Percentiles rank a stretch among this genome's conserved stretches.
phyloP scores from a whole-genome alignment of 2,797 vertebrate species.

The Columba guinea region DNA sequence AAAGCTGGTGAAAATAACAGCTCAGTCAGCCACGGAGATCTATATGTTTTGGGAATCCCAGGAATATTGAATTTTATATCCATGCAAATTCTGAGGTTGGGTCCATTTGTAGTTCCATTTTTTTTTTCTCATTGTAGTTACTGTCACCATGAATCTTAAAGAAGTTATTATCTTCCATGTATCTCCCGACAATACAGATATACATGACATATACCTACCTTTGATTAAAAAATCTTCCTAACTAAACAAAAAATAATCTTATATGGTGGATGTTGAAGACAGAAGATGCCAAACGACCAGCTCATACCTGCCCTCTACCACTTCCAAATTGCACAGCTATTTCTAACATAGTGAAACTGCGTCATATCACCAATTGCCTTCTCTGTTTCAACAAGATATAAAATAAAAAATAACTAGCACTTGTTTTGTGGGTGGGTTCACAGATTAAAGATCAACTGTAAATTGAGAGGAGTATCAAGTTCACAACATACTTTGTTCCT shows the following conservation, averaged over 20 bases:
- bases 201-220: background rate
- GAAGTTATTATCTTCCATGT: background rate
- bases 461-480: constrained; percentile 25
- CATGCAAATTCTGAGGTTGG: background rate
- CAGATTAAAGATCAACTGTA: background rate
- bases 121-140: background rate
- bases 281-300: background rate
- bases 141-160: background rate
- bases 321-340: background rate
- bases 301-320: background rate
- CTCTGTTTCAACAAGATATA: constrained; percentile 6
- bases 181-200: background rate
- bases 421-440: background rate
- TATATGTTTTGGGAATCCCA: background rate
- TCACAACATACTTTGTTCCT: background rate
- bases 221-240: background rate
- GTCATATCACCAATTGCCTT: background rate
- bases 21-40: background rate
- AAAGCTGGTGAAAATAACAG: background rate
- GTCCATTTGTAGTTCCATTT: background rate
- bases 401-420: background rate
- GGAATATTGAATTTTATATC: background rate
- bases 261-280: background rate
- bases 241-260: background rate
- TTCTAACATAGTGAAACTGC: background rate